phyloP scores from a whole-genome alignment of 2,888 invertebrate genomes.

The Brachynemurus nebulosus region DNA sequence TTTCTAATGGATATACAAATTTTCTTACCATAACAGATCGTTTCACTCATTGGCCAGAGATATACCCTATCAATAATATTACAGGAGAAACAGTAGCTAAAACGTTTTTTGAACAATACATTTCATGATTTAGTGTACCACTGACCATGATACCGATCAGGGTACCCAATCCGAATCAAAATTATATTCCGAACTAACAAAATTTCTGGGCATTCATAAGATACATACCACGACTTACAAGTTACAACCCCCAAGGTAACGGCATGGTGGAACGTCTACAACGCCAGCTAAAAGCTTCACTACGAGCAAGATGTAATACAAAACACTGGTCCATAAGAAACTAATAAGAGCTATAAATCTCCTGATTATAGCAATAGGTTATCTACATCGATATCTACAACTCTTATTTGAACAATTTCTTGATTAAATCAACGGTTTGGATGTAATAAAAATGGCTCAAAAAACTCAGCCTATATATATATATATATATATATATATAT shows the following conservation, averaged over 20 bases:
- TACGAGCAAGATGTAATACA: conserved; percentile 11
- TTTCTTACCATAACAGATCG: conserved; percentile 14
- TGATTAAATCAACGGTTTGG: too few species aligned
- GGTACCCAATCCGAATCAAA: conserved; percentile 19
- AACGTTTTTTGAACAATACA: conserved; percentile 19
- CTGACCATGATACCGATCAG: conserved; percentile 15
- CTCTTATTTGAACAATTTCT: too few species aligned
- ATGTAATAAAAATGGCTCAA: too few species aligned
- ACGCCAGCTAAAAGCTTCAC: conserved; percentile 18
- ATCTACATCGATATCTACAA: too few species aligned
- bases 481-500: too few species aligned
- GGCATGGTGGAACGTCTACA: conserved; percentile 22
- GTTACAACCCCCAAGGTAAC: conserved; percentile 19
- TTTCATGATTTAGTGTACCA: conserved; percentile 18
- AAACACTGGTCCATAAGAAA: too few species aligned
- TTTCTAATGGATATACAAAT: conserved; percentile 6
- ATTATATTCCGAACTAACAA: conserved; percentile 14
- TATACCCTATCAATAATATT: conserved; percentile 18
- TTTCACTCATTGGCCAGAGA: conserved; percentile 21
- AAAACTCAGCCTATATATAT: too few species aligned
- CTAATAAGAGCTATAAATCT: too few species aligned
- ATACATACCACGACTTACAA: conserved; percentile 16
- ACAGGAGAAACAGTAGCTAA: conserved; percentile 19
- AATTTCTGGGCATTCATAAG: conserved; percentile 13
- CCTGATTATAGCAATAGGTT: too few species aligned